phyloP scores from a whole-genome alignment of 2,797 vertebrate species.

The Ctenopoma multispine region DNA sequence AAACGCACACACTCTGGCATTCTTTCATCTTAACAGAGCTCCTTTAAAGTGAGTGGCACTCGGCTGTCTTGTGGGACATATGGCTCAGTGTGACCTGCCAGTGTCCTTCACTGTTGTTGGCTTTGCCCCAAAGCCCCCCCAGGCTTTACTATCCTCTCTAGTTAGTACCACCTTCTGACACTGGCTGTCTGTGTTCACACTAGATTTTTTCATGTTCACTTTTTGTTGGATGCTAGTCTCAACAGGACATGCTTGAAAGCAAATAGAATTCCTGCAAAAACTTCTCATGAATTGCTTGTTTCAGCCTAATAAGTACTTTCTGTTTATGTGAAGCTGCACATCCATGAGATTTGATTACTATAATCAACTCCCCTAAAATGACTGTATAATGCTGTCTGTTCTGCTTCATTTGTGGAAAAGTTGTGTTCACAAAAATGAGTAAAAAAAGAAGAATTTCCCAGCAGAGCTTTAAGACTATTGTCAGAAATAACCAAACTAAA shows the following conservation, averaged over 20 bases:
- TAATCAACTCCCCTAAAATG: too few species aligned
- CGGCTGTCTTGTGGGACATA: conserved; percentile 59
- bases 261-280: conserved; percentile 6
- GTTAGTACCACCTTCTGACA: conserved; percentile 56
- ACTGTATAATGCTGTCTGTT: too few species aligned
- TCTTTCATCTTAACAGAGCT: conserved; percentile 43
- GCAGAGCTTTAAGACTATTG: too few species aligned
- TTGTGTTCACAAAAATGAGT: too few species aligned
- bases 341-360: too few species aligned
- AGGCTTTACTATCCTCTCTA: conserved; percentile 53
- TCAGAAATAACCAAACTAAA: too few species aligned
- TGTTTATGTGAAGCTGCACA: too few species aligned
- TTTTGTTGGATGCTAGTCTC: conserved; percentile 26
- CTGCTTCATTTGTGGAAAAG: too few species aligned
- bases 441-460: too few species aligned
- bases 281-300: not conserved
- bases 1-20: not conserved
- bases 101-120: conserved; percentile 70
- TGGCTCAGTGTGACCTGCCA: conserved; percentile 64
- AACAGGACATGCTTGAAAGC: conserved; percentile 30
- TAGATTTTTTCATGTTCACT: conserved; percentile 38
- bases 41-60: conserved; percentile 46
- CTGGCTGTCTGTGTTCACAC: conserved; percentile 54
- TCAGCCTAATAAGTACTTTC: too few species aligned
- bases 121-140: conserved; percentile 55